Evolutionary conservation across 23 tunicate species (phyloP), one percentile per base, ranked within the genome.

Genomic region (Halocynthia aurantium): DNA sequence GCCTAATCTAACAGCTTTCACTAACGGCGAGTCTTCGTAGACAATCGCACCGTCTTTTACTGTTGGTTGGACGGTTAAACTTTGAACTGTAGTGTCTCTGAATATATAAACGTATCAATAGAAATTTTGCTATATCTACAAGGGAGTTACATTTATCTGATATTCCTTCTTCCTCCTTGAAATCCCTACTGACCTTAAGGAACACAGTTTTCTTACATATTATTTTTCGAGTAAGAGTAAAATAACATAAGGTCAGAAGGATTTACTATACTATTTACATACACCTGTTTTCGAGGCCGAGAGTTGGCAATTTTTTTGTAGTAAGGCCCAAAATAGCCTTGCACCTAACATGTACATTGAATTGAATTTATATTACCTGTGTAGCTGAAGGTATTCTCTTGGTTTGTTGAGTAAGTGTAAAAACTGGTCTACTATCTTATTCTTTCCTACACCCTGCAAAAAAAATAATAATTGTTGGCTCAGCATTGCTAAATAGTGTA

Each of bases 51-150:
- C 98, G 52, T 93, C 98, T 21, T 81, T 83, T 7, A 93, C 94
- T 49, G 98, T 87, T 6, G 98, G 94, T 60, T 87, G 94, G 15
- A 87, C 98, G 11, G 98, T 93, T n/a, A 93, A 65, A 63, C 94
- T 87, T 64, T 87, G 93, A 11, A 91, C 90, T 9, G 97, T 91
- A 53, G 97, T 91, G 80, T 91, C 97, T 77, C 97, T 91, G 86
- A 51, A 74, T 52, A 72, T 10, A 64, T 64, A 66, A 76, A 63
- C 13, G 13, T 15, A 15, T 9, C 21, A 75, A 51, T 15, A 69
- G 13, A 18, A 15, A 21, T n/a, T 69, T 60, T 15, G 17, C 64
- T 60, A 60, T 60, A 60, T 17, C 13, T n/a, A n/a, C 64, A 60
- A 60, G 44, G 44, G 44, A 31, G 44, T 31, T 31, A 31, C 44